Base-by-base conservation (phyloP, 2,888 invertebrate genomes). In the Erebia aethiops region DNA sequence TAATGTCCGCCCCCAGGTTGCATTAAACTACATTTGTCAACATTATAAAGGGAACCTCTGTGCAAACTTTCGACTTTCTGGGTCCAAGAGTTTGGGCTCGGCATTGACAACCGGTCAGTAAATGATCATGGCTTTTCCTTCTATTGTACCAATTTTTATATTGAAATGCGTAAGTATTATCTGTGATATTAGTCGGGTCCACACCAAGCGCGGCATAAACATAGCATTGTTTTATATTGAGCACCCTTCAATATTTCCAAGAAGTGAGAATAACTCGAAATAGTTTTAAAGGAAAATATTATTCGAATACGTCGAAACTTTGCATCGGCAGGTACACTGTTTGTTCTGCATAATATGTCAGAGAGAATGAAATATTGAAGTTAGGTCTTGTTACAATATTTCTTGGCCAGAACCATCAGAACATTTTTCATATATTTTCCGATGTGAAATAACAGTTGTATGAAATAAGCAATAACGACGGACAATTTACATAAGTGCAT, bases 341-440 rank as follows among this genome's bases (percentile, higher is more conserved):
- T 63, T 63, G 46, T 51, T 63, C 21, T 46, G 63, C 46, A 51
- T 51, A 49, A 63, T 63, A 51, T 52, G 35, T 64, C 26, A 10
- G 21, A n/a, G 43, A n/a, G 10, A 64, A 13, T 64, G 35, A 26
- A 64, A 52, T 26, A 52, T 64, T 61, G 41, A 52, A 18, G 18
- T 5, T 43, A 21, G 35, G 21, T 10, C 3, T 49, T 52, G 18
- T 51, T 43, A 21, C 18, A 58, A 57, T 58, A 58, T 58, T 10
- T 54, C 57, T 58, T 35, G 35, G 57, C n/a, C 57, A 58, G 57
- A 35, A n/a, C n/a, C n/a, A n/a, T n/a, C n/a, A n/a, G n/a, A 58
- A n/a, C 1, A 58, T 58, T 58, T 26, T 58, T 26, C 35, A 58
- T 35, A 35, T 21, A 58, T 58, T 58, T 35, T 58, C 14, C 26